Base-by-base conservation (phyloP, 2,888 invertebrate species). In the Listrodromus nycthemerus region DNA sequence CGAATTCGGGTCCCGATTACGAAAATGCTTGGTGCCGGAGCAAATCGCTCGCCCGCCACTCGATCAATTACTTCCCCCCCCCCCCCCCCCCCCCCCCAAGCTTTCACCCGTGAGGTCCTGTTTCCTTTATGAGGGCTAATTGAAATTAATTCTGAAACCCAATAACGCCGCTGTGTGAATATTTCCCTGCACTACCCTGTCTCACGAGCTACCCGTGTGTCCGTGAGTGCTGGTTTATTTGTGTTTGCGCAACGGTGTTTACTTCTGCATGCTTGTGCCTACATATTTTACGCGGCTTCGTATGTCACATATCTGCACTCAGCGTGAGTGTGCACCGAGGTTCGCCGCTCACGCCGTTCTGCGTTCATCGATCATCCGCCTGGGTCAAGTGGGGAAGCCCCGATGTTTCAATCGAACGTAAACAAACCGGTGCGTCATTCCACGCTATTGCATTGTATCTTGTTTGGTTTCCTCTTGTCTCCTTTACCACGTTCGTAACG, bases 131-230 rank as follows among this genome's bases (percentile, higher is more conserved):
- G 73, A 63, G 78, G 30, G 55, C 65, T 81, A 81, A 84, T 84
- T 84, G 84, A 81, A 84, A 84, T 81, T 84, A 84, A 84, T 84
- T 81, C 74, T 78, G 70, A 45, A 67, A 52, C 27, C 41, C 37
- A 66, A 52, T 10, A 50, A 8, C 55, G 7, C 21, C 37, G 13
- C 41, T 8, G 19, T 58, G 55, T 48, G 50, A 66, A 70, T 52
- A 67, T 63, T 70, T 70, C 50, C 41, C 45, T 16, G 55, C 27
- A 67, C 48, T 33, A 8, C 37, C 2, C 37, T 8, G 10, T 2
- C 1, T 8, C 37, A 0, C 33, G 1, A 0, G 8, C 33, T 7
- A 8, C 8, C 7, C 33, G 33, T 1, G 33, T 33, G 8, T 33
- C 30, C 30, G 30, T 71, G 41, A n/a, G 71, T 73, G 73, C 50